Evolutionary conservation across 2,113 vertebrate genomes (phyloP), one percentile per base, ranked within the genome.

Genomic region (Conger conger): DNA sequence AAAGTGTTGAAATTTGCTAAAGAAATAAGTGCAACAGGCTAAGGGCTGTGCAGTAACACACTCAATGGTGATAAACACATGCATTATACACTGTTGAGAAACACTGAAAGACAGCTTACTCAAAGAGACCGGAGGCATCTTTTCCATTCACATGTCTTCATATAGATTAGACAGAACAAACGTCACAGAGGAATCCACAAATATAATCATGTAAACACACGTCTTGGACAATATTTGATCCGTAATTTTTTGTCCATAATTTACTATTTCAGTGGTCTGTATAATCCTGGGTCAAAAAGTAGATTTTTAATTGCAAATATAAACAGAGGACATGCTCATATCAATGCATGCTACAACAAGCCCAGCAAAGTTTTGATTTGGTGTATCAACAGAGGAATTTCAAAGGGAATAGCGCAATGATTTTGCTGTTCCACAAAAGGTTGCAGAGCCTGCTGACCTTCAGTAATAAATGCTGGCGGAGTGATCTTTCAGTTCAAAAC

Each of bases 11-110:
- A 54, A 54, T 57, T 80, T 42, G 79, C 13, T n/a, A 30, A 18
- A 13, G 38, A 80, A 80, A 80, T 42, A 42, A 79, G 77, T 40
- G 77, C 77, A 79, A 79, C 18, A 80, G 79, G 79, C 79, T 7
- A 11, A 23, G 79, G 38, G 37, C 6, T 27, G 20, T 42, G 8
- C 38, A 18, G 11, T 45, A 80, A 50, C 37, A 80, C 38, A 80
- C 17, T 30, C 38, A 30, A 30, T 45, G 40, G 37, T 40, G 40
- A 80, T 80, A 23, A 80, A n/a, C 2, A 45, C 38, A n/a, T 50
- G 50, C 8, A 33, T 33, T 80, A 50, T 2, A 33, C 9, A 27
- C n/a, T 73, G 76, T 18, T 78, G 33, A 78, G 17, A 1, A 80
- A 79, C n/a, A 80, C 42, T 81, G 42, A 81, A 81, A 27, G 18